These are phyloP conservation scores for Drosophila oshimai DNA, from an alignment of 1,140 invertebrate species.

Conservation along the genomic window DNA sequence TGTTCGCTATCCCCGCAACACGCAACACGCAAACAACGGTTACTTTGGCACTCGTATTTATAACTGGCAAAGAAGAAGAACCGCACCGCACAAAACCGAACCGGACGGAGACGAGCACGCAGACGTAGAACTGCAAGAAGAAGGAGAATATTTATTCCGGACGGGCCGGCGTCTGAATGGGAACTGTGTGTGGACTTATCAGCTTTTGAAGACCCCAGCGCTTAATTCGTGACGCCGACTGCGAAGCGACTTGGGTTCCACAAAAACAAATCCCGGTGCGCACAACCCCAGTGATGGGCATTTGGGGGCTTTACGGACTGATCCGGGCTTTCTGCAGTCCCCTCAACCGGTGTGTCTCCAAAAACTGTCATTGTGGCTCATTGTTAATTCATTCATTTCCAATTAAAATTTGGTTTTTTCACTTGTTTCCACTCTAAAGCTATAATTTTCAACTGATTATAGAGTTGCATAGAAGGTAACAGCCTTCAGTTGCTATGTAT, in stretches of 20 bases:
- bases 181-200: conserved; percentile 48
- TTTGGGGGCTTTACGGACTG: not conserved
- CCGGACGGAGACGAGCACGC: conserved; percentile 40
- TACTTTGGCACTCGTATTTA: conserved; percentile 35
- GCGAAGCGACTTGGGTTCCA: conserved; percentile 44
- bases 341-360: too few relatives aligned
- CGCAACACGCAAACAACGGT: conserved; percentile 68
- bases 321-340: not conserved
- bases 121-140: not conserved
- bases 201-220: conserved; percentile 66
- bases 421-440: too few relatives aligned
- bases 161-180: conserved; percentile 38
- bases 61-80: conserved; percentile 30
- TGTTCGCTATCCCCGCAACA: conserved; percentile 2
- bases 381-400: too few relatives aligned
- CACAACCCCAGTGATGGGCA: conserved; percentile 28
- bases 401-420: too few relatives aligned
- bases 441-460: too few relatives aligned
- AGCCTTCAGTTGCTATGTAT: too few relatives aligned
- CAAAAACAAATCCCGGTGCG: conserved; percentile 61
- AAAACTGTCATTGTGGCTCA: too few relatives aligned
- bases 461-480: too few relatives aligned
- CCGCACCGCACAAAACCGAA: too few relatives aligned
- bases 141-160: conserved; percentile 21
- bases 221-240: conserved; percentile 56